Evolutionary conservation across 2,888 invertebrate genomes (phyloP), one percentile per base, ranked within the genome.

Genomic region (Serrognathus titanus): DNA sequence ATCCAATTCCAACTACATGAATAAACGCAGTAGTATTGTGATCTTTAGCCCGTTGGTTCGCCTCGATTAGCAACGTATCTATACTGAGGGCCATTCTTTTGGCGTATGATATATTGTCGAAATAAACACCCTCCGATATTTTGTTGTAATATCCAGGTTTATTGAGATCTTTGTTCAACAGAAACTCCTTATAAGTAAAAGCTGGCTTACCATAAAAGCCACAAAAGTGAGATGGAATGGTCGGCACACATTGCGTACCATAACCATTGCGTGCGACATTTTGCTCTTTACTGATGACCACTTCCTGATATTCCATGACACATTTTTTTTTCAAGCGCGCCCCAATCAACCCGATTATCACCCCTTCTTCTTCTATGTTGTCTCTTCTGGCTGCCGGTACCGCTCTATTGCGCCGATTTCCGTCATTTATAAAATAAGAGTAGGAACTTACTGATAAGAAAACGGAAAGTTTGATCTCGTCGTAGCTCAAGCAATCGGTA

Each of bases 301-400:
- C 78, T 46, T 86, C 86, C 62, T 85, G 84, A 66, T 79, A 84
- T 54, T 86, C 86, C 85, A 86, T 85, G 1, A 81, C 77, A 13
- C 74, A 71, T 3, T 71, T 67, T 12, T 82, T 81, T 60, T 80
- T 74, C 60, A 86, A 80, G 38, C 85, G 74, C 0, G 83, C 75
- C 0, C 83, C 83, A 47, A 84, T 79, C 46, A 80, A 63, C 41
- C 83, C 83, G 75, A 80, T 73, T 43, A 81, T 77, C 16, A 81
- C 71, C 16, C 80, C 80, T 47, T 75, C 74, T 1, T 75, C 69
- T 61, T 78, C 74, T 37, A 80, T 68, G n/a, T 71, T 70, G 12
- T 73, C 68, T 37, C 78, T 78, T 48, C 82, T 79, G 40, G 75
- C 78, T 40, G 70, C 72, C 1, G 79, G 73, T 2, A 78, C 71